Conservation (phyloP, 2,888 invertebrate genomes). For the Drosophila cracens region DNA sequence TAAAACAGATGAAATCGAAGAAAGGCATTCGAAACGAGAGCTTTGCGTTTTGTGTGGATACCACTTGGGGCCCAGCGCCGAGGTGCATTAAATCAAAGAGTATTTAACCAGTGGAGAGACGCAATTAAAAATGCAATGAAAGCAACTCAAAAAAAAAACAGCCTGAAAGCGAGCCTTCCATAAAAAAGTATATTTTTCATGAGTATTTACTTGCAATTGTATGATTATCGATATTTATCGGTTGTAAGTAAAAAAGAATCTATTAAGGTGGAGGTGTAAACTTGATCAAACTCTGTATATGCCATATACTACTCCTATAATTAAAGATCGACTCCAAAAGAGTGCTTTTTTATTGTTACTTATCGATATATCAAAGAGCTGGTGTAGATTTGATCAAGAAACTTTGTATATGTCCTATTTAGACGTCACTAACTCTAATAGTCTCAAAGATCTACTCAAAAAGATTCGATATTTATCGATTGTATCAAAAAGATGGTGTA, state of each 20-base stretch:
- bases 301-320: not conserved
- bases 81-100: constrained; percentile 38
- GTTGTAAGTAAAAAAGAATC: too few relatives aligned
- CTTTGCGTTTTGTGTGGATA: constrained; percentile 28
- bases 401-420: not conserved
- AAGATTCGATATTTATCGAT: not conserved
- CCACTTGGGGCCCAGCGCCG: constrained; percentile 10
- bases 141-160: not conserved
- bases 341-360: not conserved
- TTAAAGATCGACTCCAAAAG: not conserved
- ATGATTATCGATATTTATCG: too few relatives aligned
- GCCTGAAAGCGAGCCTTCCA: not conserved
- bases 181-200: not conserved
- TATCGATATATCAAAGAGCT: not conserved
- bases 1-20: constrained; percentile 49
- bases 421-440: not conserved
- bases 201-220: not conserved
- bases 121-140: constrained; percentile 26
- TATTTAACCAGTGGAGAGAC: constrained; percentile 26
- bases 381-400: not conserved
- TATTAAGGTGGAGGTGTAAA: not conserved
- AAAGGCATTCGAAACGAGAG: constrained; percentile 34
- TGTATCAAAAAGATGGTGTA: not conserved
- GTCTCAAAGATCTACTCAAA: not conserved
- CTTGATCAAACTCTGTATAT: not conserved